Evolutionary conservation across 2,113 vertebrate species (phyloP).

Genomic region (Rattus rattus): DNA sequence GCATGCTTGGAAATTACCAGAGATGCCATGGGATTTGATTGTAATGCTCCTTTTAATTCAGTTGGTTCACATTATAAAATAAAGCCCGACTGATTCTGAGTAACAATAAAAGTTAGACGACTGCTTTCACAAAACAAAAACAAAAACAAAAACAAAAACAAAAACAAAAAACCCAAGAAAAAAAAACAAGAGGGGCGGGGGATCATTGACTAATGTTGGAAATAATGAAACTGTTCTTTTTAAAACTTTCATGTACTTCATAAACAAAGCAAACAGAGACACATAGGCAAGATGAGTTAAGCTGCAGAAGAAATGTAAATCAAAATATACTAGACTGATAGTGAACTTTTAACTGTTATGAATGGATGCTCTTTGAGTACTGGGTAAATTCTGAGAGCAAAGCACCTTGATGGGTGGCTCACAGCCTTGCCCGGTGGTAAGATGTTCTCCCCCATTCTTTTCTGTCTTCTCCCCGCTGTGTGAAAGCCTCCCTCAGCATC

Average conservation of each 20-base stretch:
- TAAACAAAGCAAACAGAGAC: constrained; percentile 41
- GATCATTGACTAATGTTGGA: constrained; percentile 15
- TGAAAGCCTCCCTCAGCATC: not conserved
- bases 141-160: not conserved
- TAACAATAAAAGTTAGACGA: constrained; percentile 56
- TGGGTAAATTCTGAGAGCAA: not conserved
- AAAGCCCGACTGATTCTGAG: constrained; percentile 62
- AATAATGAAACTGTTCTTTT: constrained; percentile 56
- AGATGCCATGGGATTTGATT: not conserved
- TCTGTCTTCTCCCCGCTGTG: not conserved
- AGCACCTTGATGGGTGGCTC: not conserved
- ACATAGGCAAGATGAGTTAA: constrained; percentile 36
- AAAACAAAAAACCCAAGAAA: not conserved
- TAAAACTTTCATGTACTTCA: not conserved
- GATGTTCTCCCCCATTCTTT: not conserved
- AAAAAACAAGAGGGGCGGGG: too few species aligned
- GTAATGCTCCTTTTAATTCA: constrained; percentile 52
- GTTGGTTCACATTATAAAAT: constrained; percentile 29
- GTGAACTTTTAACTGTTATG: not conserved
- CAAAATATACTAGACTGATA: not conserved
- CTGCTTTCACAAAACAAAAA: constrained; percentile 47
- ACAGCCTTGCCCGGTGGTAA: not conserved
- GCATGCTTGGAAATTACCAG: not conserved
- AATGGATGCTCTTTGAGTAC: not conserved
- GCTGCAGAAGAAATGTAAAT: not conserved